A percentile compares a stretch with the other conserved stretches of the same genome.
Conservation (phyloP, 2,113 vertebrate species). For the Gallinago jamesoni region DNA sequence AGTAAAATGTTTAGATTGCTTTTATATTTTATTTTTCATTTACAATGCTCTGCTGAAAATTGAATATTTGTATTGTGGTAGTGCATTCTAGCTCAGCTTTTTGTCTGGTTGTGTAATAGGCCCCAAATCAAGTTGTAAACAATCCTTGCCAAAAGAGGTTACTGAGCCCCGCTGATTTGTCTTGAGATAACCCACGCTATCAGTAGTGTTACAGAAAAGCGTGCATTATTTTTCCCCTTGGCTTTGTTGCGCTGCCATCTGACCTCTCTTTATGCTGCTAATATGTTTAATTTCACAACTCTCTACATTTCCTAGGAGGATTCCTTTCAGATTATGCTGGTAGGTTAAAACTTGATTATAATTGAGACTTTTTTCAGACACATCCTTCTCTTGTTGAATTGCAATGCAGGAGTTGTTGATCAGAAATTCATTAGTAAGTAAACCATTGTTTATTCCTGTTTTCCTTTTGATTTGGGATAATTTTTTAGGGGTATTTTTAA, state of each 20-base stretch:
- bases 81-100: neutral
- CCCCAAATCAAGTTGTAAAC: neutral
- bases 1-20: neutral
- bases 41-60: neutral
- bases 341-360: neutral
- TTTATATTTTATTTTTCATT: neutral
- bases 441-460: neutral
- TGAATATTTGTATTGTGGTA: neutral
- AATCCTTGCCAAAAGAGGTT: neutral
- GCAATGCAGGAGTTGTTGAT: neutral
- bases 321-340: neutral
- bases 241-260: neutral
- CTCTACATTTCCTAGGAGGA: neutral
- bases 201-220: neutral
- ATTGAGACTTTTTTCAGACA: neutral
- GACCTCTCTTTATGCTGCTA: neutral
- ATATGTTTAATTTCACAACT: neutral
- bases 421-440: neutral
- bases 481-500: neutral
- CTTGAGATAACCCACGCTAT: neutral
- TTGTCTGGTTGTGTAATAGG: neutral
- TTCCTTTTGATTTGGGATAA: neutral
- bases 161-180: neutral
- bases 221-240: neutral
- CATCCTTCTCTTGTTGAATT: neutral